These are phyloP conservation scores for Drosophila incognita DNA, from an alignment of 2,888 invertebrate species.

Conservation along the genomic window DNA sequence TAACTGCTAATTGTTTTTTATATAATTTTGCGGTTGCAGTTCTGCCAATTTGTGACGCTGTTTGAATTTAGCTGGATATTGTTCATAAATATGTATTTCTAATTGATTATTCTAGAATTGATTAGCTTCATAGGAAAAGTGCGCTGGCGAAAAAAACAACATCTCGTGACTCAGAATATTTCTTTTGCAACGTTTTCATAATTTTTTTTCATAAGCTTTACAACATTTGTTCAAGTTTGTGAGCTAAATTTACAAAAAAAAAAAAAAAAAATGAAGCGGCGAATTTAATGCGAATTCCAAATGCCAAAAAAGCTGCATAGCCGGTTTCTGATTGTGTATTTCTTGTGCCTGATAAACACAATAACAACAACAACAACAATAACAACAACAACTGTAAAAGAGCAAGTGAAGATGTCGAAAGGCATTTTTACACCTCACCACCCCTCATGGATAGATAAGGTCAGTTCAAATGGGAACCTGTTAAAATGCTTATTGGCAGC, in stretches of 20 bases:
- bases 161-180: conserved; percentile 54
- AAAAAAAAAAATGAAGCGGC: conserved; percentile 14
- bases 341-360: conserved; percentile 5
- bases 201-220: conserved; percentile 7
- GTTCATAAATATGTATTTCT: conserved; percentile 14
- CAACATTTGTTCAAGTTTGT: conserved; percentile 16
- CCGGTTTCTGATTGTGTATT: conserved; percentile 55
- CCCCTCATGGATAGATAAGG: conserved; percentile 22
- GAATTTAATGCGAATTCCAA: conserved; percentile 37
- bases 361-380: conserved; percentile 1
- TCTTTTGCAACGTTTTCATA: conserved; percentile 23
- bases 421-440: conserved; percentile 18
- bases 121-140: background rate
- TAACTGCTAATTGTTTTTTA: background rate
- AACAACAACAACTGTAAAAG: conserved; percentile 16
- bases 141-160: conserved; percentile 2
- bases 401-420: conserved; percentile 35
- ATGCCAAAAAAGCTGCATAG: conserved; percentile 67
- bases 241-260: conserved; percentile 40
- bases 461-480: conserved; percentile 26
- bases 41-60: background rate
- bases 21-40: background rate
- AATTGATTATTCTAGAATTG: conserved; percentile 23
- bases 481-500: conserved; percentile 5
- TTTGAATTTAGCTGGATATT: background rate